Evolutionary conservation across 2,797 vertebrate genomes (phyloP).

Genomic region (Pelobates cultripes): DNA sequence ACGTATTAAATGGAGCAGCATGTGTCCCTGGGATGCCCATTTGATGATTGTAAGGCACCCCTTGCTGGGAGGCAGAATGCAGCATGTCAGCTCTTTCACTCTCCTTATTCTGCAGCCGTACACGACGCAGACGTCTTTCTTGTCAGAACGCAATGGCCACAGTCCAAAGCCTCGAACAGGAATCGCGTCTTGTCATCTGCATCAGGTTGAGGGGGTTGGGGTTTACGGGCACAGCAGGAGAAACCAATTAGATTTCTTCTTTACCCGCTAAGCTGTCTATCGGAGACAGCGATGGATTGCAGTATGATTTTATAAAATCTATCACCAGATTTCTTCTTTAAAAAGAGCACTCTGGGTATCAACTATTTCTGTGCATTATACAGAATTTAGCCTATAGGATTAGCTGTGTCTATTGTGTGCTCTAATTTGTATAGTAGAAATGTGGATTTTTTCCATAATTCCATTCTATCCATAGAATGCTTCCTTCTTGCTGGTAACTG

Average conservation of each 20-base stretch:
- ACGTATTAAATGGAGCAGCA: slow-evolving; percentile 38
- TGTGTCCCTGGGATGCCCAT: slow-evolving; percentile 45
- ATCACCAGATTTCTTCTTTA: no score
- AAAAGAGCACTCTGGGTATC: no score
- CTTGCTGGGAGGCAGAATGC: slow-evolving; percentile 48
- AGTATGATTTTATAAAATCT: no score
- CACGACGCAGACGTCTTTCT: slow-evolving; percentile 38
- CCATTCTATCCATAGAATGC: no score
- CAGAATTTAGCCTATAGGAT: no score
- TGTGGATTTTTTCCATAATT: no score
- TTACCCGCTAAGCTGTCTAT: slow-evolving; percentile 27
- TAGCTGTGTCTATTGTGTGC: no score
- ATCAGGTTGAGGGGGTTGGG: neutral
- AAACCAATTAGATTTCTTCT: slow-evolving; percentile 28
- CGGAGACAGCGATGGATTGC: no score
- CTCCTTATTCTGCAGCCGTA: slow-evolving; percentile 8
- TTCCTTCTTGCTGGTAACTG: no score
- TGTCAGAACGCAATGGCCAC: slow-evolving; percentile 38
- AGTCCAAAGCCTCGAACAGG: slow-evolving; percentile 36
- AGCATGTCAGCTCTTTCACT: slow-evolving; percentile 44
- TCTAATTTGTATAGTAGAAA: no score
- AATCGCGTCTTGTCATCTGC: slow-evolving; percentile 20
- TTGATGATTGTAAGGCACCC: slow-evolving; percentile 37
- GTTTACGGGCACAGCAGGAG: slow-evolving; percentile 15
- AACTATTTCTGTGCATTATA: no score